phyloP scores from a whole-genome alignment of 2,797 vertebrate genomes.

The Sebastes nivosus region DNA sequence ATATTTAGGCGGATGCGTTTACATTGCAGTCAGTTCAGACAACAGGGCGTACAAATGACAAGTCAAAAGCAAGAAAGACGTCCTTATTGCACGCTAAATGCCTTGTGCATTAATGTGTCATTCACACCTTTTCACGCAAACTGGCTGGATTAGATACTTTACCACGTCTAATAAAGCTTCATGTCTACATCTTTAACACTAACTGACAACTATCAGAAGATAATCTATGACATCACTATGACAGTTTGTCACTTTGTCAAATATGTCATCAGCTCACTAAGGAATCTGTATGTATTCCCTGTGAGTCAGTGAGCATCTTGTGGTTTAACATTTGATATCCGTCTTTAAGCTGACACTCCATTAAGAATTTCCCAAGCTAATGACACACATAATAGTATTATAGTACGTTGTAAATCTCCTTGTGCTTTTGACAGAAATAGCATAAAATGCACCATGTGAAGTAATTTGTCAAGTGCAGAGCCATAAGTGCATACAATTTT shows the following conservation, averaged over 20 bases:
- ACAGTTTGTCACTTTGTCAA: conserved; percentile 9
- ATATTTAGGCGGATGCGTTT: too few species aligned
- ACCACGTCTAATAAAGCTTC: background rate
- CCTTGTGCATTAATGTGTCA: too few species aligned
- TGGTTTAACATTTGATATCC: background rate
- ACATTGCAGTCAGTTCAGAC: too few species aligned
- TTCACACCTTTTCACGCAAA: too few species aligned
- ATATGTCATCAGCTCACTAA: background rate
- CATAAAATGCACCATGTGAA: background rate
- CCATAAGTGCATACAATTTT: background rate
- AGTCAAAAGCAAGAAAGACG: too few species aligned
- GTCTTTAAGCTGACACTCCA: background rate
- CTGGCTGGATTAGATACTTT: background rate
- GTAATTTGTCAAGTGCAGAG: background rate
- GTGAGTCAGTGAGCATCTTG: background rate
- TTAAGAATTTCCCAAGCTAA: conserved; percentile 4
- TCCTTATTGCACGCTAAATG: too few species aligned
- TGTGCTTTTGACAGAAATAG: conserved; percentile 5
- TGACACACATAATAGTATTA: background rate
- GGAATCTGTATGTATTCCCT: background rate
- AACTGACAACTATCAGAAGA: background rate
- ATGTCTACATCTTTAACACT: background rate
- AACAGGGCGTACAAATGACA: too few species aligned
- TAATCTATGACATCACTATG: background rate
- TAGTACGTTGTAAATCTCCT: background rate